phyloP scores from a whole-genome alignment of 2,113 vertebrate species.

The Bufo bufo region DNA sequence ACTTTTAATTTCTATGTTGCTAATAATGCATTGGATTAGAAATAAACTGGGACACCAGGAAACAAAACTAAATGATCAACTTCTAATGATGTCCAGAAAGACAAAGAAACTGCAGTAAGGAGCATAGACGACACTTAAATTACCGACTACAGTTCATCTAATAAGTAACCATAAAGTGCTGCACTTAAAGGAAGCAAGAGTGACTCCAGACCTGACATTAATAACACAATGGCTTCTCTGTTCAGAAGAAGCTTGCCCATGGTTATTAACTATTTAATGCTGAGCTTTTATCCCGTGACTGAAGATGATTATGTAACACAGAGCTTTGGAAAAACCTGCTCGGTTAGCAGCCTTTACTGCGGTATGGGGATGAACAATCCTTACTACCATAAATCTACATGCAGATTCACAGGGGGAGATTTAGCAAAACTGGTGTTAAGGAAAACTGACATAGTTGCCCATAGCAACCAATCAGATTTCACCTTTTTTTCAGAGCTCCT shows the following conservation, averaged over 20 bases:
- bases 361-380: too few relatives aligned
- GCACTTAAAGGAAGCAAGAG: neutral
- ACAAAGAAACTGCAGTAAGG: neutral
- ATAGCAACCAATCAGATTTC: too few relatives aligned
- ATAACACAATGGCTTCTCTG: conserved; percentile 19
- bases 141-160: neutral
- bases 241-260: neutral
- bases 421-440: too few relatives aligned
- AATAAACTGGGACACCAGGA: too few relatives aligned
- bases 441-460: too few relatives aligned
- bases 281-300: conserved; percentile 4
- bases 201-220: neutral
- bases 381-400: too few relatives aligned
- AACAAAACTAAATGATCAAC: neutral
- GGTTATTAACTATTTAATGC: neutral
- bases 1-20: too few relatives aligned
- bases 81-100: neutral
- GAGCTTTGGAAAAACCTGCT: too few relatives aligned
- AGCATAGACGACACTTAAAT: neutral
- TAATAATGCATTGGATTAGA: too few relatives aligned
- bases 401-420: too few relatives aligned
- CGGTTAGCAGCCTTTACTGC: too few relatives aligned
- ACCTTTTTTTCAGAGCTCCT: too few relatives aligned
- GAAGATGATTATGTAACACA: neutral
- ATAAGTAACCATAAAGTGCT: neutral